Evolutionary conservation across 1,140 invertebrate species (phyloP).

Genomic region (Cyclina sinensis): DNA sequence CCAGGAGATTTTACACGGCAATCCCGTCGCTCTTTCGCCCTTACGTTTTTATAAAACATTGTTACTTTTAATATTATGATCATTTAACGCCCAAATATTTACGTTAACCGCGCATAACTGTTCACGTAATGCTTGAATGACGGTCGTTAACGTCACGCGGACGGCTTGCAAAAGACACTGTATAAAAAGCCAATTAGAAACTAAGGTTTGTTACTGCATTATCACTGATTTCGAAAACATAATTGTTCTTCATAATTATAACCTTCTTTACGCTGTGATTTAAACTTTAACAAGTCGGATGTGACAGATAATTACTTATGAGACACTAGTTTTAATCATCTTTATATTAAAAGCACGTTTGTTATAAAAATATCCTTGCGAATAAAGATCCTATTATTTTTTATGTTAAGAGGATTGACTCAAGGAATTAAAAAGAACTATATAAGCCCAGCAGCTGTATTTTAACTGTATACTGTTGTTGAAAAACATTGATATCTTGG

Average conservation of each 20-base stretch:
- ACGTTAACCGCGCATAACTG: slow-evolving; percentile 11
- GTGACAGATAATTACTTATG: slow-evolving; percentile 3
- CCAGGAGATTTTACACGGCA: background rate
- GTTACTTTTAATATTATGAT: background rate
- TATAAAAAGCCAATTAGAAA: background rate
- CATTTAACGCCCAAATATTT: background rate
- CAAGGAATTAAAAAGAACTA: background rate
- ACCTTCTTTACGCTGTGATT: background rate
- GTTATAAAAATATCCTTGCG: background rate
- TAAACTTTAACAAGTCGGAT: background rate
- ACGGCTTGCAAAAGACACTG: background rate
- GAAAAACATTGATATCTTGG: too few species aligned
- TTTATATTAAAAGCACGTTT: slow-evolving; percentile 30
- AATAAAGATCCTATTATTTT: background rate
- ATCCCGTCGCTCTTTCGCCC: background rate
- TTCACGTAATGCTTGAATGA: slow-evolving; percentile 20
- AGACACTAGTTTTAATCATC: background rate
- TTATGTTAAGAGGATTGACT: background rate
- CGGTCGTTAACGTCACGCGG: background rate
- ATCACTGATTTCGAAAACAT: background rate
- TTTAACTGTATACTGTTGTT: too few species aligned
- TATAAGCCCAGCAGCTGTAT: too few species aligned
- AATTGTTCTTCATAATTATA: background rate
- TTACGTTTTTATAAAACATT: slow-evolving; percentile 5
- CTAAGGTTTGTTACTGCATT: background rate